Conservation (phyloP, 2,888 invertebrate species). For the Drosophila peninsularis region DNA sequence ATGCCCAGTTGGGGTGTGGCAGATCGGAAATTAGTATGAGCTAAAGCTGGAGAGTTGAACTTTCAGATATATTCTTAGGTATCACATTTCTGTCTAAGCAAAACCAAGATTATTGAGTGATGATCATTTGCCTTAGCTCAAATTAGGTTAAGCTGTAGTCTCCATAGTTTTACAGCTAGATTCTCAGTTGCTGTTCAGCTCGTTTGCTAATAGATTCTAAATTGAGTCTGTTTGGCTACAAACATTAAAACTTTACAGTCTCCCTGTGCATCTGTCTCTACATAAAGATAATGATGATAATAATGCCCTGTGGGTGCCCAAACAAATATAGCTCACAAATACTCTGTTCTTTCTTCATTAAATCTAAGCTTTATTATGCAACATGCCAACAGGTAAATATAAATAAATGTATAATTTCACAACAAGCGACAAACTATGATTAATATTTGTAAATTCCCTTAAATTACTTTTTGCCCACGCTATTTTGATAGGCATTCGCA, state of each 20-base stretch:
- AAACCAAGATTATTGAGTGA: too few relatives aligned
- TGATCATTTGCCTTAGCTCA: too few relatives aligned
- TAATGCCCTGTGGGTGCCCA: too few relatives aligned
- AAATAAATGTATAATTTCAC: slow-evolving; percentile 3
- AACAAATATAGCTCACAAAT: neutral
- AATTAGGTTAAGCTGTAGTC: too few relatives aligned
- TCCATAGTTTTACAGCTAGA: neutral
- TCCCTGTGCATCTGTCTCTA: too few relatives aligned
- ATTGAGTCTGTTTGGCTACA: neutral
- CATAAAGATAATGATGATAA: too few relatives aligned
- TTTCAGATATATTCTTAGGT: neutral
- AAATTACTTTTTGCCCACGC: slow-evolving; percentile 63
- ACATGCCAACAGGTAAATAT: neutral
- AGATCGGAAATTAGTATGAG: too few relatives aligned
- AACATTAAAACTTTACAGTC: too few relatives aligned
- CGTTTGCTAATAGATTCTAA: neutral
- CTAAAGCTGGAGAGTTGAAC: neutral
- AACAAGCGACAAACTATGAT: slow-evolving; percentile 2
- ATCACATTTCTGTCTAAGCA: neutral
- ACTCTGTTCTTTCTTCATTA: neutral
- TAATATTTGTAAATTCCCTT: neutral
- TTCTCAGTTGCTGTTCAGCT: neutral
- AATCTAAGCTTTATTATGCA: slow-evolving; percentile 6
- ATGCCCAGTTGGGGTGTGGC: too few relatives aligned
- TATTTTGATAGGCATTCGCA: slow-evolving; percentile 55